These are phyloP conservation scores for Microctenopoma lineatum DNA, from an alignment of 2,797 vertebrate species.

Conservation along the genomic window DNA sequence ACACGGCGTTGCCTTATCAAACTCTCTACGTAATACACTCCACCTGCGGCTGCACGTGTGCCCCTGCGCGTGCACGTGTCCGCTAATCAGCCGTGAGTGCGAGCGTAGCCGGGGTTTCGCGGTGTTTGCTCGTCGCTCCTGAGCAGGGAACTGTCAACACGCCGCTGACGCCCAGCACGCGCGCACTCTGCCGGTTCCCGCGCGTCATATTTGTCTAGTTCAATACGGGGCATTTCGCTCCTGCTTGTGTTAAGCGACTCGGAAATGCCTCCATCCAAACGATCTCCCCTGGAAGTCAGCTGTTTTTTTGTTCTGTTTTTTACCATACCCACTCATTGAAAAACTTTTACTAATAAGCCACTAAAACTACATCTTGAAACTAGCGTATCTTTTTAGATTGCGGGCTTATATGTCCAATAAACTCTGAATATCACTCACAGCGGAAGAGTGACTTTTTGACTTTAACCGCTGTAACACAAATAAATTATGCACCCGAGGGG, in stretches of 20 bases:
- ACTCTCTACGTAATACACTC: constrained; percentile 54
- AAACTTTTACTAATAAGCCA: neutral
- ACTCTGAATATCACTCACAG: constrained; percentile 11
- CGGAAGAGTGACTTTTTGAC: constrained; percentile 41
- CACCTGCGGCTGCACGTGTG: constrained; percentile 49
- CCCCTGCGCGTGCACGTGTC: constrained; percentile 18
- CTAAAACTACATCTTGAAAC: neutral
- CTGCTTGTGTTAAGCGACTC: constrained; percentile 36
- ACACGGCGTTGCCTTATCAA: constrained; percentile 53
- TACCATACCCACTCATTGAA: constrained; percentile 1
- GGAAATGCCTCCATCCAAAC: constrained; percentile 47
- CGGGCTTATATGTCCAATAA: constrained; percentile 9
- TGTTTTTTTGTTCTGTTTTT: neutral
- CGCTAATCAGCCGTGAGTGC: constrained; percentile 64
- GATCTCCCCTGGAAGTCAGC: neutral
- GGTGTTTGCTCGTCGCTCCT: constrained; percentile 76
- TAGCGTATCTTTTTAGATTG: constrained; percentile 20
- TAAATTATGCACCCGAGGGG: constrained; percentile 43
- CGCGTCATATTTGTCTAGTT: constrained; percentile 76
- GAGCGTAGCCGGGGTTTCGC: constrained; percentile 47
- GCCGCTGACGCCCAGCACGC: constrained; percentile 70
- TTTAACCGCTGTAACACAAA: constrained; percentile 44
- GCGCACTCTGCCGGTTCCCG: constrained; percentile 58
- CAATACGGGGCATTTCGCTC: constrained; percentile 71
- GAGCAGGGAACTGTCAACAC: constrained; percentile 82